Base-by-base conservation (phyloP, 2,113 vertebrate species). In the Steatornis caripensis region DNA sequence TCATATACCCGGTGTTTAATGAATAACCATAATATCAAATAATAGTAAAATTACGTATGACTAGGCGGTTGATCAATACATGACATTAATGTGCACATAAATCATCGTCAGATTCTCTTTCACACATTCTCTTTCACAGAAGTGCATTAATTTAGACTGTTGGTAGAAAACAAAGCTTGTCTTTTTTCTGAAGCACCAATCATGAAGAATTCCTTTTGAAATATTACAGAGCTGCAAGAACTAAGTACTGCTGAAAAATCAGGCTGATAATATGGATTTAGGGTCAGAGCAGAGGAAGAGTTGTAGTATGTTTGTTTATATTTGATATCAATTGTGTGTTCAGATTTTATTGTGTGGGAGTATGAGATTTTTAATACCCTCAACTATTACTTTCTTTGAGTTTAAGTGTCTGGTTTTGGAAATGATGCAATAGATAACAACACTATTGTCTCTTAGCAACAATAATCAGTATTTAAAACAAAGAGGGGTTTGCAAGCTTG, bases 361-460 rank as follows among this genome's bases (percentile, higher is more conserved):
- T 77, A 76, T 80, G 45, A 85, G 46, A 54, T 57, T 27, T 91
- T 78, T 62, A 70, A 53, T 70, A 84, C 9, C 6, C 27, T 71
- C 15, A 51, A 24, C 14, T 66, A 77, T 70, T 90, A 77, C 77
- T 91, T 91, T 83, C 16, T 83, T 77, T 74, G 45, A 49, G 21
- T 81, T 69, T 69, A 48, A 88, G 11, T 43, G 37, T 70, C 71
- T 88, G 26, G 1, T 8, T 88, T 95, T 84, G 58, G 41, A 92
- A 92, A 93, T 70, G 54, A 62, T 86, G 62, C 46, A 74, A 77
- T 51, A 83, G 30, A 62, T 94, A 78, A 75, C 46, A 76, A 55
- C 34, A 75, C 26, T 84, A 71, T 85, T 83, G 75, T 77, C 58
- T 85, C 87, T 93, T 94, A 93, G 88, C 88, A 97, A 87, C 92